phyloP scores from a whole-genome alignment of 2,888 invertebrate species.

The Cacoxenus indagator region DNA sequence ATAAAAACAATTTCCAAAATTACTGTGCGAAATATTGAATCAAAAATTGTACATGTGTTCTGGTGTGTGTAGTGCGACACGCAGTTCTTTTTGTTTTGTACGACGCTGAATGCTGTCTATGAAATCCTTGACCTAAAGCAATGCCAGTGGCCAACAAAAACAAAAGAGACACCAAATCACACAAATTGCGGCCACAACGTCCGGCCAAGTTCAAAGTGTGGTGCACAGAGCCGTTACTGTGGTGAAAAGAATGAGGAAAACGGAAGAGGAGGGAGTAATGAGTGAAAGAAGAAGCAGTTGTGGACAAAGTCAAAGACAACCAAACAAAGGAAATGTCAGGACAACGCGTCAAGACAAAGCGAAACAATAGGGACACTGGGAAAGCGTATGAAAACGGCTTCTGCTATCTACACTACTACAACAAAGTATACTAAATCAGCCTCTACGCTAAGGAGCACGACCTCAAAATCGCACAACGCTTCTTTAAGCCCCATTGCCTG shows the following conservation, averaged over 20 bases:
- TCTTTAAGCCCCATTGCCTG: too few relatives aligned
- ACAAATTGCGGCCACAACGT: not conserved
- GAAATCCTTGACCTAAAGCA: conserved; percentile 53
- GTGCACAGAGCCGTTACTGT: not conserved
- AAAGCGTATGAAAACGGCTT: not conserved
- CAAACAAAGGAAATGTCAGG: not conserved
- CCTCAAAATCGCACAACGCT: too few relatives aligned
- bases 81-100: not conserved
- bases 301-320: not conserved
- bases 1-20: not conserved
- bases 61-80: not conserved
- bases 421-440: not conserved
- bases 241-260: conserved; percentile 15
- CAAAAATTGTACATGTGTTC: not conserved
- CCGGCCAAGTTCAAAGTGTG: conserved; percentile 27
- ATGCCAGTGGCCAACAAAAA: conserved; percentile 30
- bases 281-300: not conserved
- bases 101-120: not conserved
- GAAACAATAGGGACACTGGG: too few relatives aligned
- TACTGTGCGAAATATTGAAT: not conserved
- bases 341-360: not conserved
- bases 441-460: too few relatives aligned
- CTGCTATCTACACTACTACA: not conserved
- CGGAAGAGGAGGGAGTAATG: not conserved
- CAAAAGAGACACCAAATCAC: not conserved